Base-by-base conservation (phyloP, 2,113 vertebrate species). In the Zosterops borbonicus region DNA sequence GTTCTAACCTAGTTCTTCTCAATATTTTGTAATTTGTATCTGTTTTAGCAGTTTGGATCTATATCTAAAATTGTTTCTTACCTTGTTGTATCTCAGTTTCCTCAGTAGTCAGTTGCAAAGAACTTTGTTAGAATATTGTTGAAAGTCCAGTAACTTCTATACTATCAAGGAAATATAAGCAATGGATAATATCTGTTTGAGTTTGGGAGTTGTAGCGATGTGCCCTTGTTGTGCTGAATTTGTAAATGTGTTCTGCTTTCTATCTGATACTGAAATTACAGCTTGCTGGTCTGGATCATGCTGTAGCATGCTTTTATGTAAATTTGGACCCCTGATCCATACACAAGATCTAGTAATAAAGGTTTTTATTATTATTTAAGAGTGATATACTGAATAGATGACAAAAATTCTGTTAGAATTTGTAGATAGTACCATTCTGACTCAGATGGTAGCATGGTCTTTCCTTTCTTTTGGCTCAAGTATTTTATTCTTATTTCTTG, bases 401-500 rank as follows among this genome's bases (percentile, higher is more conserved):
- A 42, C n/a, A 90, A 91, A 87, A 87, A 39, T 21, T 74, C 39
- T 68, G 28, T 53, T 83, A 35, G 62, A 62, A 49, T 75, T 79
- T 87, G 29, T 87, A 52, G 6, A 0, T 33, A 69, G 16, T 65
- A 70, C 18, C 11, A 33, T 83, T 76, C 49, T 73, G 56, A 79
- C 28, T 65, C n/a, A 28, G 82, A 44, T 58, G 55, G 25, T 58
- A 53, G 69, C 16, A 25, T 44, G 41, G 31, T 60, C 29, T 89
- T 88, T 75, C 44, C 33, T 78, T 90, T 80, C 52, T 87, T 92
- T 89, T 91, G 52, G 64, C 41, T 64, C n/a, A 53, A 79, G 37
- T 85, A 68, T 24, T 90, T 93, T 84, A 56, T 84, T 89, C 60
- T 91, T 11, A 37, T 91, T 74, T 92, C 56, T 91, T 80, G 80